Percentiles rank a stretch among this genome's conserved stretches.
These are phyloP conservation scores for Microcebus ravelobensis DNA, from an alignment of 2,113 vertebrate genomes.

Conservation along the genomic window DNA sequence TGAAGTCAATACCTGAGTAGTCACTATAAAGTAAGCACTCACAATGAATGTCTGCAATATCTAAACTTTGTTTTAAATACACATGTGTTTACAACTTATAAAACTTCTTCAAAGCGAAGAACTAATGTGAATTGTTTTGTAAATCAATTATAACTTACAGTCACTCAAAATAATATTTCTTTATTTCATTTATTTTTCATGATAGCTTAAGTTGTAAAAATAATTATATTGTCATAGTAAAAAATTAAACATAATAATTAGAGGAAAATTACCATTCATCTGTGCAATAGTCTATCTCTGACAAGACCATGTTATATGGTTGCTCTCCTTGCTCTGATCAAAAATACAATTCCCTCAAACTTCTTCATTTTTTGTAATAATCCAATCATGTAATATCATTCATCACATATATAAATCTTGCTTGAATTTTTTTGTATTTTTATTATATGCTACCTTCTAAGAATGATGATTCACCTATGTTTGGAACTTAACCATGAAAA, in stretches of 20 bases:
- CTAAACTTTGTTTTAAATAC: slow-evolving; percentile 6
- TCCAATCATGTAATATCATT: not conserved
- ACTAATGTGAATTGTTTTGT: not conserved
- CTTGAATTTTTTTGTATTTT: not conserved
- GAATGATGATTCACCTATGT: not conserved
- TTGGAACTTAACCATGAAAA: not conserved
- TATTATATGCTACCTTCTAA: not conserved
- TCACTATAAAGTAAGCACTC: not conserved
- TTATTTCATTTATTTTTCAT: not conserved
- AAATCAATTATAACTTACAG: not conserved
- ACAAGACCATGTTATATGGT: not conserved
- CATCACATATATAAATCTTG: not conserved
- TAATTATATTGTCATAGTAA: not conserved
- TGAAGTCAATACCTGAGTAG: not conserved
- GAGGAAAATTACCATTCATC: not conserved
- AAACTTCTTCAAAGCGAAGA: not conserved
- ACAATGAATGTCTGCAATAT: not conserved
- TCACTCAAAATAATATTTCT: not conserved
- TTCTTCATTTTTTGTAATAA: not conserved
- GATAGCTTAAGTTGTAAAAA: not conserved
- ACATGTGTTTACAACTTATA: not conserved
- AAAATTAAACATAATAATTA: slow-evolving; percentile 10
- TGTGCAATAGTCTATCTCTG: not conserved
- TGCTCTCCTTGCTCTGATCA: not conserved
- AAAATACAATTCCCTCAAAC: not conserved